These are phyloP conservation scores for Chrysomela aeneicollis DNA, from an alignment of 2,888 invertebrate species.

Conservation along the genomic window DNA sequence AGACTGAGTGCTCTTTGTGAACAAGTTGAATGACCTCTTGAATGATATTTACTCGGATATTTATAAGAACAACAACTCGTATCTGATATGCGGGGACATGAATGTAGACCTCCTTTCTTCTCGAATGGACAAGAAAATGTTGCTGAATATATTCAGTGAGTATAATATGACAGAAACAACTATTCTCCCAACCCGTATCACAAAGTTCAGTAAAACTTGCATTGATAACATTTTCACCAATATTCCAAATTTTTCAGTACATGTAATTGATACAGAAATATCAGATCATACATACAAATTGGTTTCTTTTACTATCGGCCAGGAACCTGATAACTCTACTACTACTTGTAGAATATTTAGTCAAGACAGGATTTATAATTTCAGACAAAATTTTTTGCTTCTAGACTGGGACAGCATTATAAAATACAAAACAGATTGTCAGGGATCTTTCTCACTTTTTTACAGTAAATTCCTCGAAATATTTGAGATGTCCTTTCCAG, in stretches of 20 bases:
- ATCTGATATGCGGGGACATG: slow-evolving; percentile 14
- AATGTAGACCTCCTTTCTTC: slow-evolving; percentile 15
- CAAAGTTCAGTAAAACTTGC: slow-evolving; percentile 17
- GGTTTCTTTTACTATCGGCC: slow-evolving; percentile 13
- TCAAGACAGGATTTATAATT: slow-evolving; percentile 14
- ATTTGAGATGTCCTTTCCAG: slow-evolving; percentile 14
- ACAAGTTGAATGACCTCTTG: slow-evolving; percentile 4
- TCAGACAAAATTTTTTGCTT: slow-evolving; percentile 15
- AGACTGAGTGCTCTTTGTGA: too few relatives aligned
- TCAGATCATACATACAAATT: slow-evolving; percentile 15
- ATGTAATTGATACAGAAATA: slow-evolving; percentile 16
- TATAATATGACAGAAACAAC: slow-evolving; percentile 17
- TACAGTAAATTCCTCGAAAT: slow-evolving; percentile 16
- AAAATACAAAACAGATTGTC: neutral
- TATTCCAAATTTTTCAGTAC: slow-evolving; percentile 13
- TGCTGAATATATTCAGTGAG: slow-evolving; percentile 16
- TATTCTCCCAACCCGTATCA: slow-evolving; percentile 15
- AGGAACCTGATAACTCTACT: slow-evolving; percentile 15
- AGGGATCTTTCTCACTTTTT: slow-evolving; percentile 10
- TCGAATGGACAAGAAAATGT: slow-evolving; percentile 17
- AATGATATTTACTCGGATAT: slow-evolving; percentile 10
- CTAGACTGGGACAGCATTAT: slow-evolving; percentile 7
- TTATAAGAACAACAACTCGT: slow-evolving; percentile 15
- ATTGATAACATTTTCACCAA: slow-evolving; percentile 16
- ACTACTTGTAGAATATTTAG: slow-evolving; percentile 13